Conservation (phyloP, 2,113 vertebrate species). For the Oreochromis spilurus region DNA sequence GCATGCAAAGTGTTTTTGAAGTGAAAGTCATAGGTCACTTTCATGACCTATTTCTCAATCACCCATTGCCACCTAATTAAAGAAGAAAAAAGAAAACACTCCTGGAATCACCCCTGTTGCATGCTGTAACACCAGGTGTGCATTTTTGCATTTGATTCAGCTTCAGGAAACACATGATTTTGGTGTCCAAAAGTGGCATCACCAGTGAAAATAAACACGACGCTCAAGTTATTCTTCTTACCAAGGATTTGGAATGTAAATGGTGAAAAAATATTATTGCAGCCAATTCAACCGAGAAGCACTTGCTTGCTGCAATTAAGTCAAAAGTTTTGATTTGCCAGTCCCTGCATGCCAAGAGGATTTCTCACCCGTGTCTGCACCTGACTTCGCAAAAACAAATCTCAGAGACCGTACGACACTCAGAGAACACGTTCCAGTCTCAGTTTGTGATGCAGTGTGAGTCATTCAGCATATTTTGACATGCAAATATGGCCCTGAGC, state of each 20-base stretch:
- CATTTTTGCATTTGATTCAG: background rate
- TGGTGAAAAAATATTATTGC: constrained; percentile 38
- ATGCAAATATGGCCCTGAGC: constrained; percentile 51
- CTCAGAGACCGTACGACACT: background rate
- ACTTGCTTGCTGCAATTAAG: constrained; percentile 43
- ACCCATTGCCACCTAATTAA: background rate
- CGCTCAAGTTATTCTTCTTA: background rate
- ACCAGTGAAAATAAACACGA: background rate
- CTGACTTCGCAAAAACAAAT: constrained; percentile 10
- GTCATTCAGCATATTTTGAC: constrained; percentile 57
- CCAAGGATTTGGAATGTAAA: constrained; percentile 23
- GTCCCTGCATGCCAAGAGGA: constrained; percentile 8
- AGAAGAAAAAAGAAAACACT: background rate
- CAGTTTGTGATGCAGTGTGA: constrained; percentile 19
- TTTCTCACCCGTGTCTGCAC: constrained; percentile 23
- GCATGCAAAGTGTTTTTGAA: background rate
- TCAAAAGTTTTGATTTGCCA: constrained; percentile 34
- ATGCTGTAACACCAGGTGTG: background rate
- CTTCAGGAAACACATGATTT: background rate
- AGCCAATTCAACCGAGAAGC: constrained; percentile 31
- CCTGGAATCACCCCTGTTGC: background rate
- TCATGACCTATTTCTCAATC: background rate
- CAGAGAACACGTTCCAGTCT: background rate
- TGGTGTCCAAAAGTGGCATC: background rate
- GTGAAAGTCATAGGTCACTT: background rate